Evolutionary conservation across 2,888 invertebrate genomes (phyloP).

Genomic region (Hypolimnas misippus): DNA sequence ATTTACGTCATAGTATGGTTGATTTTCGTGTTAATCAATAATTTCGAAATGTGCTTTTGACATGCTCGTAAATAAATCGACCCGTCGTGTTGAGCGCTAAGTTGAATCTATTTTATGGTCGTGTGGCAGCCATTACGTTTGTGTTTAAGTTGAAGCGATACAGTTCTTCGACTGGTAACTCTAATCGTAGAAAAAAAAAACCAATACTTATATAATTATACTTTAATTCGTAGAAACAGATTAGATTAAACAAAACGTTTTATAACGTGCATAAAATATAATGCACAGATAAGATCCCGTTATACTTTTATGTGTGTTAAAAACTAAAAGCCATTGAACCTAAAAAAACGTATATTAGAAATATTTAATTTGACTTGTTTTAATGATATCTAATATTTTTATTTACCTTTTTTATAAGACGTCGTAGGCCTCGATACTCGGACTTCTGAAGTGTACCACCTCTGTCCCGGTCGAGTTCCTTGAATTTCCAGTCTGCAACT

Average conservation of each 20-base stretch:
- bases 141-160: neutral
- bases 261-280: neutral
- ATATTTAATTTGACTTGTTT: no score
- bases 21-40: neutral
- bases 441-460: conserved; percentile 90
- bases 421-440: conserved; percentile 92
- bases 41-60: neutral
- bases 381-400: neutral
- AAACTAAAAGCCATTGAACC: neutral
- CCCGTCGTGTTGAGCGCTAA: neutral
- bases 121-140: neutral
- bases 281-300: neutral
- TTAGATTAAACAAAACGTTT: neutral
- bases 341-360: neutral
- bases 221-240: neutral
- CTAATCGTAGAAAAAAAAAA: no score
- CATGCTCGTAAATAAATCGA: neutral
- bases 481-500: conserved; percentile 96
- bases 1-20: neutral
- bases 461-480: conserved; percentile 90
- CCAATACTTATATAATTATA: no score
- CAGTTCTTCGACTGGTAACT: neutral
- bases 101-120: neutral
- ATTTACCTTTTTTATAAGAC: conserved; percentile 90
- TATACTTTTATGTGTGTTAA: neutral